These are phyloP conservation scores for Cephus sareptanus DNA, from an alignment of 2,888 invertebrate species.

Conservation along the genomic window DNA sequence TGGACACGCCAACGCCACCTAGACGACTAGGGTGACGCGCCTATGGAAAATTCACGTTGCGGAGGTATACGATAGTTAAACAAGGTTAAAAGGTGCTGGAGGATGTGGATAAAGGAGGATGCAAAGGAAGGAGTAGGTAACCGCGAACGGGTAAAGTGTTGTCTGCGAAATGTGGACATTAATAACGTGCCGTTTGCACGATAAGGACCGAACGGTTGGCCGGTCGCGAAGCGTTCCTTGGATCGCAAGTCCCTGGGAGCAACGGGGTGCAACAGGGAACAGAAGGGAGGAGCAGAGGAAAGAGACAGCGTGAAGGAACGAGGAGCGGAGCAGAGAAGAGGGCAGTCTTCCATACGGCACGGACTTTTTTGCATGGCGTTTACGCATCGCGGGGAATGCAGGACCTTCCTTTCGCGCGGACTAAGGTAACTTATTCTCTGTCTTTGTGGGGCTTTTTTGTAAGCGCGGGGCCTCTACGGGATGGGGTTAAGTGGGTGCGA, in stretches of 20 bases:
- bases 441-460: conserved; percentile 57
- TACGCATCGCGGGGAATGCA: conserved; percentile 43
- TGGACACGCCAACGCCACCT: neutral
- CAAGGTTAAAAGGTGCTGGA: neutral
- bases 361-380: conserved; percentile 17
- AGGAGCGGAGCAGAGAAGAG: neutral
- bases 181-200: conserved; percentile 28
- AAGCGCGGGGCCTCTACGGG: conserved; percentile 39
- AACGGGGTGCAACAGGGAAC: neutral
- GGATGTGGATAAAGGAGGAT: neutral
- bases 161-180: conserved; percentile 33
- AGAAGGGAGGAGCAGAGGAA: neutral
- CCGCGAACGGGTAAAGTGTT: conserved; percentile 14
- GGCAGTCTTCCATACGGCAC: neutral
- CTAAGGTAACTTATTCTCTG: conserved; percentile 59
- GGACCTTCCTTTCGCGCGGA: conserved; percentile 46
- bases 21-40: neutral
- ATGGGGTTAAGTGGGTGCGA: conserved; percentile 63
- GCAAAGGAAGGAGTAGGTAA: neutral
- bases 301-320: neutral
- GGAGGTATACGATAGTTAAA: neutral
- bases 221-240: conserved; percentile 28
- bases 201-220: conserved; percentile 20
- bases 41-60: neutral
- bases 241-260: neutral